Conservation (phyloP, 1,140 invertebrate species). For the Procambarus clarkii region DNA sequence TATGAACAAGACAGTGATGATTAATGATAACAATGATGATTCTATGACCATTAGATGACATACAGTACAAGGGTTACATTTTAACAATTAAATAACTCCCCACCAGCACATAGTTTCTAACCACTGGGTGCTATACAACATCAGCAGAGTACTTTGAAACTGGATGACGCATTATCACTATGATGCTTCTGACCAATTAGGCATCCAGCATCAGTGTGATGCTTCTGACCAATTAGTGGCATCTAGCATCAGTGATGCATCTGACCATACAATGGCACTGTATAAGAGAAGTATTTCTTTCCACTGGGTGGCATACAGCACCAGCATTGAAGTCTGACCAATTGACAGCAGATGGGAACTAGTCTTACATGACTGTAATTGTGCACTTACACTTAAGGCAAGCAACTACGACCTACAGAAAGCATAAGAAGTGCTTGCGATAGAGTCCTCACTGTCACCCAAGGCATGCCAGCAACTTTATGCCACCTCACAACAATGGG, state of each 20-base stretch:
- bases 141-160: neutral
- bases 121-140: neutral
- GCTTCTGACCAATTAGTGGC: neutral
- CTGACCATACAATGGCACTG: neutral
- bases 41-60: neutral
- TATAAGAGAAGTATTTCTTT: neutral
- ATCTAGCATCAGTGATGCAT: constrained; percentile 1
- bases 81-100: neutral
- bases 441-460: neutral
- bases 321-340: neutral
- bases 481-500: constrained; percentile 24
- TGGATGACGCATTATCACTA: neutral
- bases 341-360: constrained; percentile 10
- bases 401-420: constrained; percentile 45
- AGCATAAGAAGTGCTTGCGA: constrained; percentile 22
- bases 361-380: constrained; percentile 11
- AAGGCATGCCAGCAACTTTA: neutral
- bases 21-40: neutral
- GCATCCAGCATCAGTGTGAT: neutral
- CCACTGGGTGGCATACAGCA: neutral
- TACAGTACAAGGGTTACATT: neutral
- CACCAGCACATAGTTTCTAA: neutral
- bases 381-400: constrained; percentile 44
- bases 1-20: neutral
- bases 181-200: neutral